Base-by-base conservation (phyloP, 1,140 invertebrate species). In the Bathynomus jamesi region DNA sequence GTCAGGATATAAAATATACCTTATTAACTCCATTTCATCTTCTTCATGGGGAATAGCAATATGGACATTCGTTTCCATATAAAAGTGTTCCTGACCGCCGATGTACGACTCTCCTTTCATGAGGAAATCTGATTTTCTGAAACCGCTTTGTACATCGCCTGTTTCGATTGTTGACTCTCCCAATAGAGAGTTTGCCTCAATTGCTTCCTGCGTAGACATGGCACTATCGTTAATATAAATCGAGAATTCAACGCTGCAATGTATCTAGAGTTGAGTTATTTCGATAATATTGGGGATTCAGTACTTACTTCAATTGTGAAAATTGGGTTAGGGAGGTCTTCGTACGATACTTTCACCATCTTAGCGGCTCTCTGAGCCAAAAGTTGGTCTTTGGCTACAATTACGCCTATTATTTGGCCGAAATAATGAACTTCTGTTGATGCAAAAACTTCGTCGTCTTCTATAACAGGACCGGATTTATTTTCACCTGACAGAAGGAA, bases 11-110 rank as follows among this genome's bases (percentile, higher is more conserved):
- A 53, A 53, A 21, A 53, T 21, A 5, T 1, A 53, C 40, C 40
- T 53, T 53, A 53, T 53, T 53, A 53, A 17, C 5, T 53, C 40
- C 21, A 53, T 53, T 53, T 53, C 40, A 53, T 53, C 21, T 5
- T 21, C 40, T 53, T 92, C 88, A 87, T 87, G 88, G 0, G 93
- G 93, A 29, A 93, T 83, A 1, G 88, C 94, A 60, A 94, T 83
- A 31, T 80, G 78, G 5, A 86, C 87, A 28, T 95, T 87, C 0
- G 95, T 96, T 83, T 96, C 94, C 72, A 99, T 82, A 82, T 99
- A 98, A 84, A 98, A 98, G 82, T 99, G 96, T 82, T 98, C 95
- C 82, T 98, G 96, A 0, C 93, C 94, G 60, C 93, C 93, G 78
- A 91, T 89, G 75, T 89, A 86, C 60, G 92, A 84, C 80, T 89